Evolutionary conservation across 2,797 vertebrate genomes (phyloP).

Genomic region (Propithecus deckenii): DNA sequence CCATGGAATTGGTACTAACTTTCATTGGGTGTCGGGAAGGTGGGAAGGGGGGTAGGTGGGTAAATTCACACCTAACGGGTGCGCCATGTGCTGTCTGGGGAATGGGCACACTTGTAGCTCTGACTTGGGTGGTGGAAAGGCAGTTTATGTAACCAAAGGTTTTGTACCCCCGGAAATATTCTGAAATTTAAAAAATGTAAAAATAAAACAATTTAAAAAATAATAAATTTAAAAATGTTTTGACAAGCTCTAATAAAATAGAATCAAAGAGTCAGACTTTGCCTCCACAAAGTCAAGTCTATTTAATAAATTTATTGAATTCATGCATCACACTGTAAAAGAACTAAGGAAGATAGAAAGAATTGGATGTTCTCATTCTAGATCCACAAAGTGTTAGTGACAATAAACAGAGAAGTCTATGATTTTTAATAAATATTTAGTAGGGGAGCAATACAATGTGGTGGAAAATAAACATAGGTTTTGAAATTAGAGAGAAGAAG

Average conservation of each 20-base stretch:
- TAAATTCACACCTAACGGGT: too few species aligned
- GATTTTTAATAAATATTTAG: background rate
- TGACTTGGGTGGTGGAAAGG: too few species aligned
- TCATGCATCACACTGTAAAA: constrained; percentile 16
- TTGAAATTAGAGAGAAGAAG: background rate
- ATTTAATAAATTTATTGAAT: background rate
- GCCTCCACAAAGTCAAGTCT: background rate
- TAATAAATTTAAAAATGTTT: background rate
- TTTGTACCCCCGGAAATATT: too few species aligned
- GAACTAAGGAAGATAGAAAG: background rate
- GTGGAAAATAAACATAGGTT: background rate
- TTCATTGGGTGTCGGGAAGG: too few species aligned
- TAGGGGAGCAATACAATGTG: background rate
- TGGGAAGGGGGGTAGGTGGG: too few species aligned
- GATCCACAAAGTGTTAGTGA: background rate
- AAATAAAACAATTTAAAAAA: too few species aligned
- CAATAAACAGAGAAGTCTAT: background rate
- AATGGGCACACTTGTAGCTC: too few species aligned
- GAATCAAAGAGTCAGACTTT: background rate
- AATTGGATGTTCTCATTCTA: background rate
- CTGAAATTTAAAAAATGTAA: too few species aligned
- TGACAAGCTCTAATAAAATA: background rate
- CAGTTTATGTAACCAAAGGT: too few species aligned
- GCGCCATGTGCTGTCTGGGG: too few species aligned
- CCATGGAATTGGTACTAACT: too few species aligned